phyloP scores from a whole-genome alignment of 30 jellyfish, hydroid and myxozoan species.

The Hydra vulgaris region DNA sequence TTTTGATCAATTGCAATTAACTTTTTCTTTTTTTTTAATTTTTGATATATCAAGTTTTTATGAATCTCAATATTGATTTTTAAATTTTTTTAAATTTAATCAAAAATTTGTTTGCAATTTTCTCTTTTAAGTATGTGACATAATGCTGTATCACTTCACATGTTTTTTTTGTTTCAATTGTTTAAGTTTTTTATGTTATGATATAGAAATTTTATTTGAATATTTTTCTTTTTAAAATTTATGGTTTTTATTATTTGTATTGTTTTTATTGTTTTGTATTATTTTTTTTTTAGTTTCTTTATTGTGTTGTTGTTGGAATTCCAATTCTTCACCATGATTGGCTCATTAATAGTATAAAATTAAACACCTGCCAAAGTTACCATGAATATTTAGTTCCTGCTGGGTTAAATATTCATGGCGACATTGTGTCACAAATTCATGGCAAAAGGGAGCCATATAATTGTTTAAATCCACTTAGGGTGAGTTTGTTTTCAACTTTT shows the following conservation, averaged over 20 bases:
- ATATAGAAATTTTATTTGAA: no score
- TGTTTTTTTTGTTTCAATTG: no score
- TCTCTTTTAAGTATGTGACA: no score
- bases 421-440: background rate
- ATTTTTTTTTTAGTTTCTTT: slow-evolving; percentile 1
- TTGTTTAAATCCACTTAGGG: background rate
- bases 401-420: background rate
- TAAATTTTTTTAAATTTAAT: no score
- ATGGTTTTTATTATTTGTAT: background rate
- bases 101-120: no score
- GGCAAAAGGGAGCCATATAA: slow-evolving; percentile 1
- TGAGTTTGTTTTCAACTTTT: background rate
- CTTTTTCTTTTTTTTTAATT: no score
- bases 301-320: slow-evolving; percentile 14
- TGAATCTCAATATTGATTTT: no score
- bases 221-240: no score
- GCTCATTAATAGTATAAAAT: background rate
- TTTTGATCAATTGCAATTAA: no score
- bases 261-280: background rate
- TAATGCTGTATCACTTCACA: no score
- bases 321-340: background rate
- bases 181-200: no score
- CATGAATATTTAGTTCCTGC: background rate
- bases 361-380: background rate
- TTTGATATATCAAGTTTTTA: no score